Conservation (phyloP, 2,113 vertebrate genomes). For the Fulmarus glacialis region DNA sequence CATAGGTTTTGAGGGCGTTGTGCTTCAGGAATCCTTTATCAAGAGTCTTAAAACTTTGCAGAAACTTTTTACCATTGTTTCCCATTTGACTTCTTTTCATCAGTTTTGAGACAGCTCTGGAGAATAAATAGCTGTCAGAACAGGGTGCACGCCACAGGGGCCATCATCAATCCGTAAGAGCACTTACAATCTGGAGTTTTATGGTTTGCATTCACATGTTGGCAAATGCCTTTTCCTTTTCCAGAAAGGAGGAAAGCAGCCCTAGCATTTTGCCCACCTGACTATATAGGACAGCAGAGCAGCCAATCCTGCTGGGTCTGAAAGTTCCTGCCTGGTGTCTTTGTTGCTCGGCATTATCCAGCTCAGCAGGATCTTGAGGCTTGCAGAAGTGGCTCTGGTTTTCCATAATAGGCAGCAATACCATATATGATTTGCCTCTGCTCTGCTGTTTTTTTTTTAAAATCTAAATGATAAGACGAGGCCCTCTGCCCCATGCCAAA, state of each 20-base stretch:
- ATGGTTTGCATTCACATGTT: not conserved
- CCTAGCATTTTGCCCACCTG: fast-evolving
- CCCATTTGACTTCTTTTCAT: not conserved
- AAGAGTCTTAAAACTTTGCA: not conserved
- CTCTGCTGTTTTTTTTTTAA: not conserved
- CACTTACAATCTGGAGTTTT: not conserved
- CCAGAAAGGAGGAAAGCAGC: not conserved
- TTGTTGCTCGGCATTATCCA: not conserved
- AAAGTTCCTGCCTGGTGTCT: not conserved
- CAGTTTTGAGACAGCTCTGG: not conserved
- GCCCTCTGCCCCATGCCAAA: not conserved
- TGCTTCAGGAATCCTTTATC: not conserved
- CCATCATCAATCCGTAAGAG: not conserved
- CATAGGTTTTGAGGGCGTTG: not conserved
- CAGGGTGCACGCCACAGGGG: not conserved
- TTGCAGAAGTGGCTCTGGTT: not conserved
- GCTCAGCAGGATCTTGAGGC: not conserved
- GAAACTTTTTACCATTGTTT: not conserved
- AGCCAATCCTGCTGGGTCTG: not conserved
- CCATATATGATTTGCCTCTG: not conserved
- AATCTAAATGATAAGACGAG: not conserved
- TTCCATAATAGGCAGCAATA: not conserved
- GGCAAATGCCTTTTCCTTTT: not conserved
- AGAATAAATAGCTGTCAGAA: not conserved
- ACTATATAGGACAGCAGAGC: not conserved